Conservation (phyloP, 1,140 invertebrate species). For the Dendroctonus valens region DNA sequence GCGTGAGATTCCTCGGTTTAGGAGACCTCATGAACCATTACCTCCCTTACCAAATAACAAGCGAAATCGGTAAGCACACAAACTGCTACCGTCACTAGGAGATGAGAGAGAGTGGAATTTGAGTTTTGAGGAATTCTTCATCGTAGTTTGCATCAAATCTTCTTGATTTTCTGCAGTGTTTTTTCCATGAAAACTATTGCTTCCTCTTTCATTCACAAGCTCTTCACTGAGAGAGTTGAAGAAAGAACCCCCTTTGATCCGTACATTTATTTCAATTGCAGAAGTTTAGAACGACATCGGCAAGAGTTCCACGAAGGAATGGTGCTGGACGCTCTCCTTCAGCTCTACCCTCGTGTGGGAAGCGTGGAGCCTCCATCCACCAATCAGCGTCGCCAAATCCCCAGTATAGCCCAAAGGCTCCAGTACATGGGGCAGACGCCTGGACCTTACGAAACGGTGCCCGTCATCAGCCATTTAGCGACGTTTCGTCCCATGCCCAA, state of each 20-base stretch:
- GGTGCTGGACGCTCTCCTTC: slow-evolving; percentile 62
- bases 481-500: slow-evolving; percentile 49
- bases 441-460: slow-evolving; percentile 58
- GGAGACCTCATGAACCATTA: slow-evolving; percentile 46
- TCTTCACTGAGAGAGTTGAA: too few relatives aligned
- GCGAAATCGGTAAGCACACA: slow-evolving; percentile 13
- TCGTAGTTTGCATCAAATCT: too few relatives aligned
- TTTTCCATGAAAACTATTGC: not conserved
- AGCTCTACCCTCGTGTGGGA: slow-evolving; percentile 61
- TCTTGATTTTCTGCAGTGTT: not conserved
- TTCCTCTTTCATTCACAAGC: too few relatives aligned
- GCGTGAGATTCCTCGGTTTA: slow-evolving; percentile 44
- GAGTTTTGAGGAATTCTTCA: too few relatives aligned
- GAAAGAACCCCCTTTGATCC: too few relatives aligned
- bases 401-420: slow-evolving; percentile 53
- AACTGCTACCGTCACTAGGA: too few relatives aligned
- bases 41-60: slow-evolving; percentile 48
- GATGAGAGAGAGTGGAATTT: too few relatives aligned
- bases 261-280: slow-evolving; percentile 41
- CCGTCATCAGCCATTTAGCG: slow-evolving; percentile 54
- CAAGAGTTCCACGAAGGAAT: slow-evolving; percentile 66
- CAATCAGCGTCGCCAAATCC: slow-evolving; percentile 41
- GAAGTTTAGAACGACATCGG: slow-evolving; percentile 59
- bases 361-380: slow-evolving; percentile 49
- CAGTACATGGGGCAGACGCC: slow-evolving; percentile 56